Evolutionary conservation across 2,888 invertebrate species (phyloP).

Genomic region (Auanema freiburgensis): DNA sequence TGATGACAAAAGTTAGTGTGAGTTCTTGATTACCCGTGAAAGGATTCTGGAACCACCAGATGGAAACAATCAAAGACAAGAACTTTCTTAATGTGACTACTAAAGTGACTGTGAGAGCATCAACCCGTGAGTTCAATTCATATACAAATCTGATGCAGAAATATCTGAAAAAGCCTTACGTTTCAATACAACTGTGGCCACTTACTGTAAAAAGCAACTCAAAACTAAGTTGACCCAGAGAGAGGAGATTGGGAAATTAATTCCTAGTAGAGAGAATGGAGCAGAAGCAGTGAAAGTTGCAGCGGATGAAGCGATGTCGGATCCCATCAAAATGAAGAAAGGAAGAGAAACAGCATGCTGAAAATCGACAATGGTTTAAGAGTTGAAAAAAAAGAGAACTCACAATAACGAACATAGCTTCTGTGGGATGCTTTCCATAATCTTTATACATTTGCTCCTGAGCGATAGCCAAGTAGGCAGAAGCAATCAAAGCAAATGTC

Average conservation of each 20-base stretch:
- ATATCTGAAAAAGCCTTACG: slow-evolving; percentile 68
- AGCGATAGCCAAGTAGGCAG: slow-evolving; percentile 75
- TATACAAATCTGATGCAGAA: slow-evolving; percentile 94
- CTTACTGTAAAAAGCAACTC: slow-evolving; percentile 55
- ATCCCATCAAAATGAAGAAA: slow-evolving; percentile 79
- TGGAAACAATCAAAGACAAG: slow-evolving; percentile 89
- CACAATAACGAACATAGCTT: slow-evolving; percentile 69
- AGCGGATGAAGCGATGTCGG: slow-evolving; percentile 79
- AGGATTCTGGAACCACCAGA: slow-evolving; percentile 86
- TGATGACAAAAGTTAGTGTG: neutral
- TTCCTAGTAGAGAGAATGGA: slow-evolving; percentile 22
- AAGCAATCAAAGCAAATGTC: slow-evolving; percentile 84
- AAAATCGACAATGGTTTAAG: slow-evolving; percentile 5
- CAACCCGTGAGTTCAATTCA: slow-evolving; percentile 80
- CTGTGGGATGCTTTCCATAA: slow-evolving; percentile 86
- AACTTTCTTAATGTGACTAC: slow-evolving; percentile 95
- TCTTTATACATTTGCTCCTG: slow-evolving; percentile 67
- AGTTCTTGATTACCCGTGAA: slow-evolving; percentile 73
- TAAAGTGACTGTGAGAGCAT: slow-evolving; percentile 81
- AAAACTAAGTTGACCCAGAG: slow-evolving; percentile 57
- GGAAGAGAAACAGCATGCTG: slow-evolving; percentile 87
- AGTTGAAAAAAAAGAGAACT: slow-evolving; percentile 27
- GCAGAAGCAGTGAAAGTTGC: slow-evolving; percentile 73
- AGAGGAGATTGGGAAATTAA: slow-evolving; percentile 35
- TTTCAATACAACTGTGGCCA: slow-evolving; percentile 4